A percentile compares a stretch with the other conserved stretches of the same genome.
Evolutionary conservation across 1,140 invertebrate species (phyloP).

Genomic region (Heliconius melpomene): DNA sequence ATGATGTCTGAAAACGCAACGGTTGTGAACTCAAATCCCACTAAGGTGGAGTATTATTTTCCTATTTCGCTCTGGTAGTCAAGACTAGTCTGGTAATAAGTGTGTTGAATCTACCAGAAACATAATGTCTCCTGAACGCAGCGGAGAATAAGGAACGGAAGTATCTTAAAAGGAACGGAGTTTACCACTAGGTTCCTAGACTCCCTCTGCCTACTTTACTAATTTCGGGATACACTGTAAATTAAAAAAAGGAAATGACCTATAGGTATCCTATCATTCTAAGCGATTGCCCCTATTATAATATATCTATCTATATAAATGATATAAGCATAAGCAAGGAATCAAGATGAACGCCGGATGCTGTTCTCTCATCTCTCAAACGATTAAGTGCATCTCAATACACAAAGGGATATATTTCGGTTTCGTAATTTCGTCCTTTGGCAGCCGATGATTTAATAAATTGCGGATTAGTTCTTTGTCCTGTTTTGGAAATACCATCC

Average conservation of each 20-base stretch:
- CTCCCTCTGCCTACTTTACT: too few species aligned
- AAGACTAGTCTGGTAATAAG: too few species aligned
- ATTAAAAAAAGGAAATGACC: not conserved
- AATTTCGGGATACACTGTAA: too few species aligned
- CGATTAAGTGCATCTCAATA: slow-evolving; percentile 59
- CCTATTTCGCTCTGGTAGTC: too few species aligned
- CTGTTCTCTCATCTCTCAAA: slow-evolving; percentile 54
- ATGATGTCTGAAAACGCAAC: not conserved
- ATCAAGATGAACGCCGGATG: slow-evolving; percentile 22
- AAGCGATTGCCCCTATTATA: not conserved
- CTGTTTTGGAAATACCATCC: too few species aligned
- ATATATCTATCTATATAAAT: not conserved
- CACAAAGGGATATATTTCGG: slow-evolving; percentile 40
- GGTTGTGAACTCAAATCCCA: too few species aligned
- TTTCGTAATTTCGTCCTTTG: too few species aligned
- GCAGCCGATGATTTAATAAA: too few species aligned
- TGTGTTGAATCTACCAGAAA: too few species aligned
- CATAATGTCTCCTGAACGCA: too few species aligned
- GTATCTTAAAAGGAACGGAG: not conserved
- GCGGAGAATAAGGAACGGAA: not conserved
- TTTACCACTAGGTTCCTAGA: not conserved
- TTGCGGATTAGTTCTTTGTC: too few species aligned
- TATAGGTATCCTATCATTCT: slow-evolving; percentile 27
- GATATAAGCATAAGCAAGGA: not conserved
- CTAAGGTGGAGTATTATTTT: too few species aligned